Percentiles rank a stretch among this genome's conserved stretches.
These are phyloP conservation scores for Hycleus cichorii DNA, from an alignment of 1,140 invertebrate genomes.

Conservation along the genomic window DNA sequence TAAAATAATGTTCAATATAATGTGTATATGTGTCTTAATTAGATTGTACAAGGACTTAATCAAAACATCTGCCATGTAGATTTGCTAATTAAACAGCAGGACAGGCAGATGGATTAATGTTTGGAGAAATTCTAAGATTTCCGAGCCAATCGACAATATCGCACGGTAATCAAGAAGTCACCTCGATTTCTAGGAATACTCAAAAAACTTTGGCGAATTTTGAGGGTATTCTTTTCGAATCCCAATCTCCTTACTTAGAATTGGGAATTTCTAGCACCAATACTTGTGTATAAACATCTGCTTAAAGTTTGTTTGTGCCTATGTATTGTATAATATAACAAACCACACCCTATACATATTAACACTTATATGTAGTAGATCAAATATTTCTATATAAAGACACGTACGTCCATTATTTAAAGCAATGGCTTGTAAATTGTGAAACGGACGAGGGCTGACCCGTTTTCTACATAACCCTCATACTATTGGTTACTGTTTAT, in stretches of 20 bases:
- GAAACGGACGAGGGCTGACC: constrained; percentile 12
- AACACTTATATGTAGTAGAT: not conserved
- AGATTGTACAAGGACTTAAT: constrained; percentile 28
- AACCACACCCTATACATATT: constrained; percentile 11
- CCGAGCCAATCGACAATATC: too few relatives aligned
- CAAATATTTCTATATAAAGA: not conserved
- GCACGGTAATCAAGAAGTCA: too few relatives aligned
- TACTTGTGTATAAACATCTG: constrained; percentile 5
- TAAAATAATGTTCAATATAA: constrained; percentile 19
- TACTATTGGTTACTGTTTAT: constrained; percentile 21
- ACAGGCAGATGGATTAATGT: too few relatives aligned
- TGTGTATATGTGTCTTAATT: constrained; percentile 26
- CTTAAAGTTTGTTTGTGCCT: not conserved
- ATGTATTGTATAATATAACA: too few relatives aligned
- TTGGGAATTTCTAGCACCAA: too few relatives aligned
- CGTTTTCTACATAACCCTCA: constrained; percentile 5
- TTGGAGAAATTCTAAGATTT: too few relatives aligned
- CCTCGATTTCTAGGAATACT: too few relatives aligned
- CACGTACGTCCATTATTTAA: constrained; percentile 3
- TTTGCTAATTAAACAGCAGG: not conserved
- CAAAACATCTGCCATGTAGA: constrained; percentile 27
- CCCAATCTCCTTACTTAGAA: too few relatives aligned
- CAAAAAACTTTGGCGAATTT: too few relatives aligned
- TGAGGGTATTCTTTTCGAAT: too few relatives aligned
- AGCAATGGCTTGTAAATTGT: constrained; percentile 12